These are phyloP conservation scores for Alosa alosa DNA, from an alignment of 2,113 vertebrate species.

Conservation along the genomic window DNA sequence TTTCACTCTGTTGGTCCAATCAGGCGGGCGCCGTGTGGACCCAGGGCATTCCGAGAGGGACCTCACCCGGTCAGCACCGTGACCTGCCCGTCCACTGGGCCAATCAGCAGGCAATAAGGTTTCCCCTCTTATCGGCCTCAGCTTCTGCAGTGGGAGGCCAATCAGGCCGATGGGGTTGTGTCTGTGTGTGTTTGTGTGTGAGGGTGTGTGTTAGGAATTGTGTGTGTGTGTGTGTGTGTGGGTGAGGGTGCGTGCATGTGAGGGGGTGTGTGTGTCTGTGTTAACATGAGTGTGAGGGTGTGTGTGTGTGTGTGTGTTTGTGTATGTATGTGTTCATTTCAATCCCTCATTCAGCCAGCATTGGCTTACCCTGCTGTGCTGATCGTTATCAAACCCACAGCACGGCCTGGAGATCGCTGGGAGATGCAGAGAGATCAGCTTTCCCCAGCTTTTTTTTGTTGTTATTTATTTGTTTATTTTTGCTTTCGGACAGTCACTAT, in stretches of 20 bases:
- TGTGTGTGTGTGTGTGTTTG: neutral
- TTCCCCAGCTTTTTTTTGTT: neutral
- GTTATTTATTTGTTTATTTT: no score
- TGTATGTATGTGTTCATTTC: constrained; percentile 58
- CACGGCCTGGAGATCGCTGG: neutral
- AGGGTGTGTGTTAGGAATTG: constrained; percentile 4
- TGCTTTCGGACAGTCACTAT: no score
- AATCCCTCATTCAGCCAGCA: constrained; percentile 49
- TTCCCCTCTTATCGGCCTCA: constrained; percentile 54
- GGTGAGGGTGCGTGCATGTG: no score
- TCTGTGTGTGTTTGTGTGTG: constrained; percentile 18
- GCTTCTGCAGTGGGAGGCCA: constrained; percentile 39
- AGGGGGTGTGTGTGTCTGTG: no score
- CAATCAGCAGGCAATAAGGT: constrained; percentile 61
- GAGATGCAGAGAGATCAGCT: neutral
- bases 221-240: neutral
- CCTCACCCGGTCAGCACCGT: constrained; percentile 45
- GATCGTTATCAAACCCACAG: constrained; percentile 55
- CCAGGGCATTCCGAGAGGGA: constrained; percentile 19
- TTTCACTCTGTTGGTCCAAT: constrained; percentile 53
- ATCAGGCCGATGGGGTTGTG: constrained; percentile 52
- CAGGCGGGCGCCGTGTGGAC: constrained; percentile 40
- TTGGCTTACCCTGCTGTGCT: constrained; percentile 45
- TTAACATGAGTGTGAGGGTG: no score
- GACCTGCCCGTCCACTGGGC: constrained; percentile 20